A percentile compares a stretch with the other conserved stretches of the same genome.
Conservation (phyloP, 2,888 invertebrate genomes). For the Elysia crispata region DNA sequence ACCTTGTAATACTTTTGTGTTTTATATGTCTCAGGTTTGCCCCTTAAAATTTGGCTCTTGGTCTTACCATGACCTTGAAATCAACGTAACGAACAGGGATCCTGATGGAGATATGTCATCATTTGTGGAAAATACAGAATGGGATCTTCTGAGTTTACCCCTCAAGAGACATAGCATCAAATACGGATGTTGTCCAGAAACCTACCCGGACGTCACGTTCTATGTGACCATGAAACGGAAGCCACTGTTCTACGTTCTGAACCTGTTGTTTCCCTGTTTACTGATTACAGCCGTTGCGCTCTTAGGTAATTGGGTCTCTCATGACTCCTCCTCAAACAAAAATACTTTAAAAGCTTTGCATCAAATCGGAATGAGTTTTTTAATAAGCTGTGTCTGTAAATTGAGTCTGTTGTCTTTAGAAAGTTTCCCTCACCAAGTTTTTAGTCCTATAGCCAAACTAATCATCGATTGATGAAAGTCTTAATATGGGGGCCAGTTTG, state of each 20-base stretch:
- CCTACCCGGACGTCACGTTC: constrained; percentile 68
- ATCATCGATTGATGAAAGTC: too few species aligned
- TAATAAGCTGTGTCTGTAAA: too few species aligned
- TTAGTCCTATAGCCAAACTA: too few species aligned
- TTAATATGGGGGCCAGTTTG: too few species aligned
- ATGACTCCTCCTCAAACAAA: too few species aligned
- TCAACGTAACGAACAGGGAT: constrained; percentile 44
- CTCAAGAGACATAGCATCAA: constrained; percentile 50
- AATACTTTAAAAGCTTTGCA: too few species aligned
- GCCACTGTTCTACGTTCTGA: constrained; percentile 65
- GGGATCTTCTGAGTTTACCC: constrained; percentile 58
- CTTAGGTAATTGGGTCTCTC: constrained; percentile 51
- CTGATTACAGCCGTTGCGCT: constrained; percentile 58
- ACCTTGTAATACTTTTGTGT: neutral
- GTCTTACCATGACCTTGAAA: constrained; percentile 62
- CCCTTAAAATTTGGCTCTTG: constrained; percentile 65
- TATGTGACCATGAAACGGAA: constrained; percentile 56
- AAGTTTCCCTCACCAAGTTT: too few species aligned
- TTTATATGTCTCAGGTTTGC: constrained; percentile 65
- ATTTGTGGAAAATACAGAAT: constrained; percentile 65
- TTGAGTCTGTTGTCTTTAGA: too few species aligned
- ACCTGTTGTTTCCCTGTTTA: constrained; percentile 67
- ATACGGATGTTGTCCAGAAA: constrained; percentile 63
- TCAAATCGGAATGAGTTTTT: too few species aligned
- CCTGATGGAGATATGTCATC: constrained; percentile 51